Evolutionary conservation across 2,797 vertebrate genomes (phyloP).

Genomic region (Acrossocheilus wenchowensis): DNA sequence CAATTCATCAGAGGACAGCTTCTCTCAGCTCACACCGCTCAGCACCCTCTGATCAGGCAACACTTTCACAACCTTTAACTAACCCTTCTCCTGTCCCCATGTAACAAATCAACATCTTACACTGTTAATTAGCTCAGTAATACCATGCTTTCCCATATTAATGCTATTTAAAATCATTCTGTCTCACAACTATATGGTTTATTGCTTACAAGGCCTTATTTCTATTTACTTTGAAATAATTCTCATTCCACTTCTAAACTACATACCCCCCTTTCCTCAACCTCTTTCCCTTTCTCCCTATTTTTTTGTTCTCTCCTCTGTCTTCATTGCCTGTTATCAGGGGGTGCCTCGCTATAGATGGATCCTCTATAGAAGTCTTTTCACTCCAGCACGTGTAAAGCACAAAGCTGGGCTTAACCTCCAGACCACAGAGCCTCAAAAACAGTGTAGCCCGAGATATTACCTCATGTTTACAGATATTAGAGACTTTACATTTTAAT

Average conservation of each 20-base stretch:
- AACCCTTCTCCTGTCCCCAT: background rate
- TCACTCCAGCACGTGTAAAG: constrained; percentile 76
- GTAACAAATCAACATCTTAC: background rate
- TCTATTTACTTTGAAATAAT: too few relatives aligned
- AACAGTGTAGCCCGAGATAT: background rate
- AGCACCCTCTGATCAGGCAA: constrained; percentile 77
- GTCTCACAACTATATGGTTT: background rate
- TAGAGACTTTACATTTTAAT: background rate
- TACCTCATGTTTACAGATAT: constrained; percentile 3
- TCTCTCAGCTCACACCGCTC: constrained; percentile 77
- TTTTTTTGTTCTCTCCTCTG: background rate
- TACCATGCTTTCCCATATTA: background rate
- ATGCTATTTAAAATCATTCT: background rate
- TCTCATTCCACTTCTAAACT: background rate
- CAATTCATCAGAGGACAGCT: constrained; percentile 81
- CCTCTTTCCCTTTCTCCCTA: background rate
- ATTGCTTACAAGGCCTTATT: background rate
- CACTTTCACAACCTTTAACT: background rate
- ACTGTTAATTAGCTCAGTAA: background rate
- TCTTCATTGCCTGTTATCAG: constrained; percentile 72
- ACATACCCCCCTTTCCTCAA: background rate
- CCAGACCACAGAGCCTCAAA: constrained; percentile 32
- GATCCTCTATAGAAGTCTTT: constrained; percentile 86
- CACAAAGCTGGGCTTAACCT: constrained; percentile 26
- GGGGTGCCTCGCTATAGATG: constrained; percentile 80